Conservation (phyloP, 30 jellyfish, hydroid and myxozoan species). For the Aurelia sp. region DNA sequence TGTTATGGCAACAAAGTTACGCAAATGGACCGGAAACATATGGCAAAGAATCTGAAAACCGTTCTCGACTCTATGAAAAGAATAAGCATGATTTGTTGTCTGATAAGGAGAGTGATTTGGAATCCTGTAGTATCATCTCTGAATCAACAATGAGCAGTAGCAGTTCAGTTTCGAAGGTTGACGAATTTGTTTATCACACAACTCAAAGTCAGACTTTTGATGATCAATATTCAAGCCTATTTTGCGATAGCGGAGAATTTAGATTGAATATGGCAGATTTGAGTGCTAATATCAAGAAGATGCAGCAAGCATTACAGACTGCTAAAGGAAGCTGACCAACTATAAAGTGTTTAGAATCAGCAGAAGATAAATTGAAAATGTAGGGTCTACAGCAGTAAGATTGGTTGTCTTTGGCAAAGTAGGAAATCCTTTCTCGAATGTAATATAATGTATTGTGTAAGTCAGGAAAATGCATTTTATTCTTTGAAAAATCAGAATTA, state of each 20-base stretch:
- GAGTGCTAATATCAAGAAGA: conserved; percentile 41
- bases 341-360: too few relatives aligned
- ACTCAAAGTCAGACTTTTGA: conserved; percentile 5
- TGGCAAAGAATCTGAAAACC: neutral
- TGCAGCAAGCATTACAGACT: conserved; percentile 42
- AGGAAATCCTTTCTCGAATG: too few relatives aligned
- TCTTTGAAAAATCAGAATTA: too few relatives aligned
- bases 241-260: conserved; percentile 69
- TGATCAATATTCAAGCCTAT: conserved; percentile 52
- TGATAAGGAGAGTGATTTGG: conserved; percentile 21
- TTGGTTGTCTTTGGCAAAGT: too few relatives aligned
- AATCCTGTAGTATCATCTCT: conserved; percentile 22
- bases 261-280: conserved; percentile 49
- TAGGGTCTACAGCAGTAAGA: too few relatives aligned
- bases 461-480: too few relatives aligned
- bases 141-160: conserved; percentile 1
- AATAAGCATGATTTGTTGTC: neutral
- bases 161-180: neutral
- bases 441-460: too few relatives aligned
- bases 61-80: neutral
- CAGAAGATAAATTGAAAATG: too few relatives aligned
- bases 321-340: conserved; percentile 26
- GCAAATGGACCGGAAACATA: neutral
- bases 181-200: neutral
- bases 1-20: neutral